These are phyloP conservation scores for Hiodon alosoides DNA, from an alignment of 2,113 vertebrate species.

Conservation along the genomic window DNA sequence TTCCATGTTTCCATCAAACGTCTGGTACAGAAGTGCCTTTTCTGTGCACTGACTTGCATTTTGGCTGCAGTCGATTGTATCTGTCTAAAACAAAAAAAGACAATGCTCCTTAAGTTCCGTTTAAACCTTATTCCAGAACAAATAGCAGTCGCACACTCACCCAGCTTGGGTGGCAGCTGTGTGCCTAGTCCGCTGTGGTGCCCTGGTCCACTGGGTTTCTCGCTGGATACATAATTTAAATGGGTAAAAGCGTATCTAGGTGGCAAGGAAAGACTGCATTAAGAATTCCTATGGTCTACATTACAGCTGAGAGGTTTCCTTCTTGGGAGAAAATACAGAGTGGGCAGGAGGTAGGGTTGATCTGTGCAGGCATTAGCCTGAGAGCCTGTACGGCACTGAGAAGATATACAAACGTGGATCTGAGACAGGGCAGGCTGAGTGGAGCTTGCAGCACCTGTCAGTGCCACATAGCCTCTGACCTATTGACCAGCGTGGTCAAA, in stretches of 20 bases:
- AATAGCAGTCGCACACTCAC: too few species aligned
- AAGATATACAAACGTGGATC: constrained; percentile 58
- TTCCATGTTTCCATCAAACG: too few species aligned
- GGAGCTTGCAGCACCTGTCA: constrained; percentile 59
- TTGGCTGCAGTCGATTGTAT: too few species aligned
- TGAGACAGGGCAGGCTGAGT: constrained; percentile 51
- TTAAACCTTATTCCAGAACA: too few species aligned
- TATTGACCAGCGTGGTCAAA: constrained; percentile 39
- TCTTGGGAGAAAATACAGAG: constrained; percentile 57
- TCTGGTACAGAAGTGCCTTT: too few species aligned
- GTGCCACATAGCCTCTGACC: constrained; percentile 48
- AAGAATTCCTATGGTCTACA: constrained; percentile 43
- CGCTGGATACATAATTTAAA: too few species aligned
- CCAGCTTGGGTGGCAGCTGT: background rate
- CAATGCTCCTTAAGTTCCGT: too few species aligned
- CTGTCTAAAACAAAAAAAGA: too few species aligned
- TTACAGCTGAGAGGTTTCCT: constrained; percentile 55
- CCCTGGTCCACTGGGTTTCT: too few species aligned
- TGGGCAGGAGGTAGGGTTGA: constrained; percentile 38
- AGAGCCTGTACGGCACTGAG: constrained; percentile 52
- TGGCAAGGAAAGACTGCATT: constrained; percentile 9
- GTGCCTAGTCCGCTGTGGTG: background rate
- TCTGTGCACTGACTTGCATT: too few species aligned
- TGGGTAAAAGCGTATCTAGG: too few species aligned
- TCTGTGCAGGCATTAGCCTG: constrained; percentile 39